Evolutionary conservation across 1,140 invertebrate genomes (phyloP), one percentile per base, ranked within the genome.

Genomic region (Drosophila kurseongensis): DNA sequence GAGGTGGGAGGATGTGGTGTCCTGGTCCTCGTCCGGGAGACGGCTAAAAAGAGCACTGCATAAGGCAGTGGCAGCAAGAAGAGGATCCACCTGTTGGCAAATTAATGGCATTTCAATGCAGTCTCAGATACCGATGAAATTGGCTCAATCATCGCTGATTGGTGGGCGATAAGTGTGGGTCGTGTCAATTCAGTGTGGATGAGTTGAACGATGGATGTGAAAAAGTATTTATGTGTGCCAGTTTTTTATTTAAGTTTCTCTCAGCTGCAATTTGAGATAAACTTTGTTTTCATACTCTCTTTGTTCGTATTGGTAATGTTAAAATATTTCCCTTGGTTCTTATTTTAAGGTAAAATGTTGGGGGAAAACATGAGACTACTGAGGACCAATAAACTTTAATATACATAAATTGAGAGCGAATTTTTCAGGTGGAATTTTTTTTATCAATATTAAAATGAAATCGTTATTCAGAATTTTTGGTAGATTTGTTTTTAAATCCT

Each of bases 41-140:
- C 27, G 32, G n/a, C 16, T 51, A 13, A 59, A 32, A 36, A 12
- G 8, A 48, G 40, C 36, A 69, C 12, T 50, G 38, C 38, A 23
- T 23, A 4, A 23, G 23, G 38, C 13, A 7, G 2, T 8, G 47
- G 4, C 13, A 47, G 14, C 16, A 29, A 32, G 36, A 48, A 23
- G 23, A 8, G 6, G n/a, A 40, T 27, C 63, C 13, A 71, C 67
- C 66, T 71, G 67, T 71, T 71, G 36, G 51, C 67, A 36, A 71
- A 35, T 71, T 71, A 71, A 71, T 71, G 65, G 67, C 65, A 14
- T 71, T 71, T 58, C 45, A 45, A 58, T 71, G 65, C 65, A 71
- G 51, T 29, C 63, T 47, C 48, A 45, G 41, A 51, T 56, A 50
- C 35, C 41, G 51, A 13, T 32, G 44, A 44, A 71, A 50, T 69